Base-by-base conservation (phyloP, 2,797 vertebrate genomes). In the Lindbergichthys nudifrons region DNA sequence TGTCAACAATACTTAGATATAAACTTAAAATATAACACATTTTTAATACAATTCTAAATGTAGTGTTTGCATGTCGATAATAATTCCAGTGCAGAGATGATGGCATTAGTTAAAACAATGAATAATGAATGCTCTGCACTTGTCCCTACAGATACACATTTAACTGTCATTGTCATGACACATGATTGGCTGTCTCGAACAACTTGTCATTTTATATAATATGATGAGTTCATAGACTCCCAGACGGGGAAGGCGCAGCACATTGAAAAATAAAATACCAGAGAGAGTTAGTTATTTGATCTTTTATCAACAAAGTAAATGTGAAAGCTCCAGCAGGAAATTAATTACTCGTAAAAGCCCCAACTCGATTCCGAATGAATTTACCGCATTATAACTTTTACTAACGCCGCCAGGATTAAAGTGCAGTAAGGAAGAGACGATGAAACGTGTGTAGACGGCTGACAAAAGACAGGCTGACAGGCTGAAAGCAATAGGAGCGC, bases 381-480 rank as follows among this genome's bases (percentile, higher is more conserved):
- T 81, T 41, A 61, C 66, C 32, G 56, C 13, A 53, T 67, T 64
- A n/a, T 14, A 63, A 32, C 21, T 58, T 73, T 68, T 65, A 39
- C 47, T 19, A 4, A 54, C 18, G 51, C 53, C 13, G 4, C 42
- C 77, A 8, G 53, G 60, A 64, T 79, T 83, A 51, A 71, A 75
- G 57, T 42, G n/a, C 73, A 67, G 58, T 23, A 41, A 54, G 23
- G 50, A 39, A 30, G 67, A 76, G 56, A 64, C 58, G 57, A 85
- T 84, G 73, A 79, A 84, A 87, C 81, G 48, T 50, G 51, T 51
- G 30, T 15, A 36, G 85, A 66, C 1, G 63, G 73, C 85, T 88
- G 86, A 90, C 81, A 88, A 89, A 89, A 89, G 84, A 65, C 74
- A 62, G 53, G 61, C 73, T 84, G 83, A 88, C 82, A 85, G 80